Evolutionary conservation across 2,113 vertebrate genomes (phyloP).

Genomic region (Caranx melampygus): DNA sequence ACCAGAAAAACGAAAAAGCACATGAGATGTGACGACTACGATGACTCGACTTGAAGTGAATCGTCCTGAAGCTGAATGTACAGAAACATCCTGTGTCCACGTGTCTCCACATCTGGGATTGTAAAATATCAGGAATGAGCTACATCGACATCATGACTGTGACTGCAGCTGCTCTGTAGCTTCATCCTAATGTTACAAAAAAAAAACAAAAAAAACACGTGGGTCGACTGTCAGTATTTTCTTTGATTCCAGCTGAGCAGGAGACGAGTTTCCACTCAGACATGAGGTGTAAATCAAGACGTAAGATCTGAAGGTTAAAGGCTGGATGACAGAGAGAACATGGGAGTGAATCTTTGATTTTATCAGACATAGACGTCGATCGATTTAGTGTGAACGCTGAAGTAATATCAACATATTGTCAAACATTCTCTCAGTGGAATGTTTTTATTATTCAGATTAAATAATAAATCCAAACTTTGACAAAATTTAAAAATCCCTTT

Average conservation of each 20-base stretch:
- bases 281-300: neutral
- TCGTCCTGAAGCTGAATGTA: neutral
- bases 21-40: neutral
- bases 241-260: conserved; percentile 20
- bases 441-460: neutral
- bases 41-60: neutral
- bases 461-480: neutral
- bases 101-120: neutral
- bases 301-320: neutral
- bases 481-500: neutral
- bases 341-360: neutral
- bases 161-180: neutral
- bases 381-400: neutral
- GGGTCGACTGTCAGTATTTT: neutral
- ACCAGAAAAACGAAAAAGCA: neutral
- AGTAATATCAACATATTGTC: neutral
- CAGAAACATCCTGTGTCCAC: neutral
- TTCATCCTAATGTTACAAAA: neutral
- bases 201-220: no score
- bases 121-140: neutral
- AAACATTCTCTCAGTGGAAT: neutral
- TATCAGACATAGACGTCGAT: neutral
- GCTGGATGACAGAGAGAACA: neutral
- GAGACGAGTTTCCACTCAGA: neutral
- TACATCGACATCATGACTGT: neutral